Evolutionary conservation across 2,797 vertebrate genomes (phyloP).

Genomic region (Sylvilagus floridanus): DNA sequence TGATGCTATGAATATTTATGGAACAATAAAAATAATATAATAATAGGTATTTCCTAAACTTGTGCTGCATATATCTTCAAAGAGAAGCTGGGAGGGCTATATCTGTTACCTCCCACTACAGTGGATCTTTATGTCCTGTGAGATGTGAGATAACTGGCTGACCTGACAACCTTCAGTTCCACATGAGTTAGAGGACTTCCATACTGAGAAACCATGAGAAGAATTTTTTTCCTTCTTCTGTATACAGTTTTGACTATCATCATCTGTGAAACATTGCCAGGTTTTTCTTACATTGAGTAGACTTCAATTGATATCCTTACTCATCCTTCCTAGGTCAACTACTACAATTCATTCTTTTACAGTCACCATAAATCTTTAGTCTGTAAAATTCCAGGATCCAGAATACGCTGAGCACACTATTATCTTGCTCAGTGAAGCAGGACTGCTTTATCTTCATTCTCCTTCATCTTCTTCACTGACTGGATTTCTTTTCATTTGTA

Average conservation of each 20-base stretch:
- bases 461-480: constrained; percentile 58
- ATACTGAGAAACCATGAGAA: constrained; percentile 36
- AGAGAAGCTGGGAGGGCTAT: background rate
- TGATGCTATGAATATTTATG: constrained; percentile 76
- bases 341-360: constrained; percentile 77
- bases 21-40: constrained; percentile 79
- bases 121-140: constrained; percentile 64
- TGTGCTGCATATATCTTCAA: constrained; percentile 57
- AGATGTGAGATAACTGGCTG: constrained; percentile 61
- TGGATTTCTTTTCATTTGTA: constrained; percentile 63
- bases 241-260: constrained; percentile 61
- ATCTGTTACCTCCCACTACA: constrained; percentile 63
- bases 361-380: constrained; percentile 75
- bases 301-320: constrained; percentile 71
- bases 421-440: constrained; percentile 55
- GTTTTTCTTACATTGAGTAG: constrained; percentile 65
- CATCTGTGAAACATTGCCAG: constrained; percentile 69
- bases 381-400: constrained; percentile 60
- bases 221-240: constrained; percentile 1
- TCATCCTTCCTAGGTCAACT: constrained; percentile 74
- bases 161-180: constrained; percentile 54
- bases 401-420: constrained; percentile 63
- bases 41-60: constrained; percentile 72
- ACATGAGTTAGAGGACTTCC: constrained; percentile 36
- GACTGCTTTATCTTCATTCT: constrained; percentile 37